These are phyloP conservation scores for Aporrectodea caliginosa DNA, from an alignment of 1,140 invertebrate species.

Conservation along the genomic window DNA sequence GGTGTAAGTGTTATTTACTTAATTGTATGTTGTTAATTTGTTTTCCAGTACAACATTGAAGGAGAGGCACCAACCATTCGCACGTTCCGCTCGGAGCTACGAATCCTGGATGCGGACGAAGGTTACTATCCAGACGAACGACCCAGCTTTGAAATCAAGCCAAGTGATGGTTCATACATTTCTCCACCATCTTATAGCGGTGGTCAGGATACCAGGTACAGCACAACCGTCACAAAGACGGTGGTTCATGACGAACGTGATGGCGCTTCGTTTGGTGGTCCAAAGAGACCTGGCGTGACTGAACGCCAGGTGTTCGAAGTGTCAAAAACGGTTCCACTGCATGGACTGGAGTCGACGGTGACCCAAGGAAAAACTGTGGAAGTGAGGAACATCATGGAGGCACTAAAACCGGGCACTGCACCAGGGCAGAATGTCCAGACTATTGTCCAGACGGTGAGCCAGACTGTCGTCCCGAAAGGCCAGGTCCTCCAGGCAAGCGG, in stretches of 20 bases:
- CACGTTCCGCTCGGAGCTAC: slow-evolving; percentile 51
- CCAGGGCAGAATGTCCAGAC: slow-evolving; percentile 37
- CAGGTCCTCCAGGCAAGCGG: slow-evolving; percentile 41
- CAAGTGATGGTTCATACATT: slow-evolving; percentile 35
- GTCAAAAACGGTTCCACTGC: slow-evolving; percentile 22
- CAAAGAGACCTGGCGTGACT: background rate
- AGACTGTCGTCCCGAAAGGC: slow-evolving; percentile 37
- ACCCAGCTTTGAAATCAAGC: background rate
- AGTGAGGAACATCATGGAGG: slow-evolving; percentile 42
- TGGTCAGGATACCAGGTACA: background rate
- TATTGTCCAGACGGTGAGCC: slow-evolving; percentile 40
- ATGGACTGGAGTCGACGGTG: background rate
- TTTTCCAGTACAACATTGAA: slow-evolving; percentile 47
- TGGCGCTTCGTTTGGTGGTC: background rate
- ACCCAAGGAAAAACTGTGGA: slow-evolving; percentile 30
- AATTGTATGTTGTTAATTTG: slow-evolving; percentile 11
- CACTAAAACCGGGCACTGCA: slow-evolving; percentile 39
- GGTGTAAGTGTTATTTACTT: too few species aligned
- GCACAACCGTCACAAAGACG: background rate
- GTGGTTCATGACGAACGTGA: background rate
- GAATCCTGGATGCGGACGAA: slow-evolving; percentile 50
- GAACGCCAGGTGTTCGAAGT: background rate
- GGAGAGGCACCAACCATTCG: slow-evolving; percentile 47
- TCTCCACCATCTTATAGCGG: too few species aligned
- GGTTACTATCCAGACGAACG: background rate